Conservation (phyloP, 1,140 invertebrate genomes). For the Drosophila grimshawi region DNA sequence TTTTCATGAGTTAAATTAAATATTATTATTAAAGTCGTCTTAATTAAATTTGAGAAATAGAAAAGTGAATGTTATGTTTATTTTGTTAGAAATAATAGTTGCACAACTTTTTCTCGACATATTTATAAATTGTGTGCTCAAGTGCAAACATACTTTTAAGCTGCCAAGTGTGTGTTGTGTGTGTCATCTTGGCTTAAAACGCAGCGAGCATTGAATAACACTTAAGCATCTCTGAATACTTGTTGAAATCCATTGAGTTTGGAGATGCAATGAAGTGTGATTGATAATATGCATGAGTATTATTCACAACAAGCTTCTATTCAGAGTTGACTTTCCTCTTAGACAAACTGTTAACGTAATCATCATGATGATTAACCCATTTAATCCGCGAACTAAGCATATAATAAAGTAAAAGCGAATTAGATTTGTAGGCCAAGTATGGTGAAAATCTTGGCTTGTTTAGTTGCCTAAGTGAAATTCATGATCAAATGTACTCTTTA, state of each 20-base stretch:
- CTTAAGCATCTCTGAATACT: slow-evolving; percentile 35
- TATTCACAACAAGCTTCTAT: slow-evolving; percentile 33
- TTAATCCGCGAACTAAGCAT: slow-evolving; percentile 11
- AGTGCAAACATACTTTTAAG: slow-evolving; percentile 41
- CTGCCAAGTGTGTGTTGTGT: slow-evolving; percentile 1
- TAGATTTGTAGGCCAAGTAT: neutral
- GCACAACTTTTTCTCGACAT: slow-evolving; percentile 19
- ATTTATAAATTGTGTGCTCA: slow-evolving; percentile 62
- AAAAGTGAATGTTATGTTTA: neutral
- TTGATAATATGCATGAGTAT: slow-evolving; percentile 38
- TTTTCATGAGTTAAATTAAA: neutral
- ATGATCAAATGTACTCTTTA: neutral
- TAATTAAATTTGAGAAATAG: neutral
- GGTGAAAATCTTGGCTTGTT: no score
- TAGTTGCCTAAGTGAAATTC: no score
- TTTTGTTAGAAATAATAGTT: no score
- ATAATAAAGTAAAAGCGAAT: neutral
- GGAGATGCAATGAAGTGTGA: slow-evolving; percentile 30
- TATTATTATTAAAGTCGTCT: neutral
- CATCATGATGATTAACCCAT: slow-evolving; percentile 17
- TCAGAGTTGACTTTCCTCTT: slow-evolving; percentile 26
- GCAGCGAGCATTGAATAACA: slow-evolving; percentile 50
- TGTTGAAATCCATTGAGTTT: slow-evolving; percentile 53
- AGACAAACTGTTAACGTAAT: slow-evolving; percentile 10
- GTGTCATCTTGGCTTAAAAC: slow-evolving; percentile 32